These are phyloP conservation scores for Apostichopus japonicus DNA, from an alignment of 35 echinoderm and acorn worm species.

Conservation along the genomic window DNA sequence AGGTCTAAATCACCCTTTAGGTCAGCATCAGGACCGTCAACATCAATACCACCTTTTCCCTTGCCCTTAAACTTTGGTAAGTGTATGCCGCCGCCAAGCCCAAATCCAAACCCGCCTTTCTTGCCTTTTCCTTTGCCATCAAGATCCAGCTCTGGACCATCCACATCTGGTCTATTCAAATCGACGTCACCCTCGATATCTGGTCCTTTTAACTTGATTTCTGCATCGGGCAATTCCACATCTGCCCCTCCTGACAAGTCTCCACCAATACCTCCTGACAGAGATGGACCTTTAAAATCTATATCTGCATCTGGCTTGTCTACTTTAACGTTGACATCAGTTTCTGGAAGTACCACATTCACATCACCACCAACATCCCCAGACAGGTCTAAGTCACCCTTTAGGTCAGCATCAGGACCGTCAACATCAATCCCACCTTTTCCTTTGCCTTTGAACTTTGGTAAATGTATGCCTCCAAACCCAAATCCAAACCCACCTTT, in stretches of 20 bases:
- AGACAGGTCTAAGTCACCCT: slow-evolving; percentile 55
- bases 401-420: slow-evolving; percentile 71
- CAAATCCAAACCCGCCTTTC: slow-evolving; percentile 47
- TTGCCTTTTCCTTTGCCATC: slow-evolving; percentile 11
- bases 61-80: slow-evolving; percentile 59
- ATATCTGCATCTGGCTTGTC: no score
- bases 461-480: slow-evolving; percentile 36
- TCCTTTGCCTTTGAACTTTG: slow-evolving; percentile 57
- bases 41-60: slow-evolving; percentile 45
- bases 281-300: no score
- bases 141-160: slow-evolving; percentile 32
- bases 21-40: slow-evolving; percentile 60
- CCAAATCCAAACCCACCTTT: slow-evolving; percentile 67
- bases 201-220: no score
- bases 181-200: slow-evolving; percentile 20
- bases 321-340: no score
- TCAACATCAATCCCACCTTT: slow-evolving; percentile 52
- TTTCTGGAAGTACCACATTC: no score
- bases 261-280: no score
- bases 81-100: neutral
- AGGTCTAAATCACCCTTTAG: slow-evolving; percentile 40
- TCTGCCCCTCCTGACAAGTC: no score
- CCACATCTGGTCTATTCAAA: neutral
- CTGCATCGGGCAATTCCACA: no score
- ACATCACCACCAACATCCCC: no score